Evolutionary conservation across 2,797 vertebrate species (phyloP).

Genomic region (Danio aesculapii): DNA sequence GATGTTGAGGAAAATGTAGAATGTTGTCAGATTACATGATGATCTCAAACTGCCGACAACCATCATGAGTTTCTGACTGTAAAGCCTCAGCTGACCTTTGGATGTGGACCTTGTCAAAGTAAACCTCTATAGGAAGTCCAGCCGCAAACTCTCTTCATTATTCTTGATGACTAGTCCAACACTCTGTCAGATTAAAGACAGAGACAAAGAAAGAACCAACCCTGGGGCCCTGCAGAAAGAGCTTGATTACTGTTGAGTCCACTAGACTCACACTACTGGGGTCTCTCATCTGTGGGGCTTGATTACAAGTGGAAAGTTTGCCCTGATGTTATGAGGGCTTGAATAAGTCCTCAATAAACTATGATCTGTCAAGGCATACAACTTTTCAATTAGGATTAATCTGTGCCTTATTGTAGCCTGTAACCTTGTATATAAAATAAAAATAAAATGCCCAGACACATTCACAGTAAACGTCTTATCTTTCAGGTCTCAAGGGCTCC

Average conservation of each 20-base stretch:
- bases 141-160: constrained; percentile 12
- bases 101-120: constrained; percentile 1
- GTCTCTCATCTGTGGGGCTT: not conserved
- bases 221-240: not conserved
- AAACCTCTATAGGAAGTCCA: constrained; percentile 3
- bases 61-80: not conserved
- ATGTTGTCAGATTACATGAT: not conserved
- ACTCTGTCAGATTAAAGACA: not conserved
- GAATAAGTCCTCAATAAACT: not conserved
- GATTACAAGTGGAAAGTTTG: not conserved
- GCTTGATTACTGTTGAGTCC: constrained; percentile 13
- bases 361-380: constrained; percentile 3
- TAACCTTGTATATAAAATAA: not conserved
- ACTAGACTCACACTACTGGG: constrained; percentile 6
- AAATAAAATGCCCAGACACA: not conserved
- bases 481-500: constrained; percentile 91
- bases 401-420: not conserved
- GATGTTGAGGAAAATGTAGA: not conserved
- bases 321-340: constrained; percentile 14
- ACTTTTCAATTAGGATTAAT: not conserved
- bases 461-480: not conserved
- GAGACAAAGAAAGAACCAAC: not conserved
- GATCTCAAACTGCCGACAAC: not conserved
- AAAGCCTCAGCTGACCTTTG: constrained; percentile 13
- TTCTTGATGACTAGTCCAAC: not conserved